Evolutionary conservation across 2,113 vertebrate species (phyloP).

Genomic region (Hystrix cristata): DNA sequence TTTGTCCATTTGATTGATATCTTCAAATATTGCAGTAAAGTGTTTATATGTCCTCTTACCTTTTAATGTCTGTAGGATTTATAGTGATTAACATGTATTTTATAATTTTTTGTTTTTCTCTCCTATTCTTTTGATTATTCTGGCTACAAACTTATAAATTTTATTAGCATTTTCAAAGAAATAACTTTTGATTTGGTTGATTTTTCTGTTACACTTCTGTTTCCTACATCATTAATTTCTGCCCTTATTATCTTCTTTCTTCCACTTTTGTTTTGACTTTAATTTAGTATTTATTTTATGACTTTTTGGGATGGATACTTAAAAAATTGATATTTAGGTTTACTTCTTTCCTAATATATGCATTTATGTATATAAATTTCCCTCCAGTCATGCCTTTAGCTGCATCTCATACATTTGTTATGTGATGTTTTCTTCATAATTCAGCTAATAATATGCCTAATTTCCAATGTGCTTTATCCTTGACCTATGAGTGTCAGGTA

Average conservation of each 20-base stretch:
- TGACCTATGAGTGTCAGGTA: neutral
- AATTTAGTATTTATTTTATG: neutral
- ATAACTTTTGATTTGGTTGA: neutral
- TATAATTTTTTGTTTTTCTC: neutral
- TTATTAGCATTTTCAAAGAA: neutral
- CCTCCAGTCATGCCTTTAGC: neutral
- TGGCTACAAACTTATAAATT: neutral
- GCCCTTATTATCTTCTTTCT: neutral
- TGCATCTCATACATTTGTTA: neutral
- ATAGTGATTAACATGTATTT: neutral
- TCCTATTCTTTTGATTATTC: neutral
- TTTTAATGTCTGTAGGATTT: neutral
- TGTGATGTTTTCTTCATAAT: neutral
- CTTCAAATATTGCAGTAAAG: slow-evolving; percentile 4
- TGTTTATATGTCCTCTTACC: neutral
- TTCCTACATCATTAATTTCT: neutral
- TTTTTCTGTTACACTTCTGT: neutral
- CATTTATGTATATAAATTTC: neutral
- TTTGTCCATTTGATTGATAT: neutral
- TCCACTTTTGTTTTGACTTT: neutral
- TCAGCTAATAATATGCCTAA: neutral
- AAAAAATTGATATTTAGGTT: neutral
- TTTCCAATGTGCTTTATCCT: neutral
- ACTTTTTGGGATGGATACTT: neutral
- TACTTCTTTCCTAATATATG: neutral